Base-by-base conservation (phyloP, 2,888 invertebrate genomes). In the Tanaodytes sp. region DNA sequence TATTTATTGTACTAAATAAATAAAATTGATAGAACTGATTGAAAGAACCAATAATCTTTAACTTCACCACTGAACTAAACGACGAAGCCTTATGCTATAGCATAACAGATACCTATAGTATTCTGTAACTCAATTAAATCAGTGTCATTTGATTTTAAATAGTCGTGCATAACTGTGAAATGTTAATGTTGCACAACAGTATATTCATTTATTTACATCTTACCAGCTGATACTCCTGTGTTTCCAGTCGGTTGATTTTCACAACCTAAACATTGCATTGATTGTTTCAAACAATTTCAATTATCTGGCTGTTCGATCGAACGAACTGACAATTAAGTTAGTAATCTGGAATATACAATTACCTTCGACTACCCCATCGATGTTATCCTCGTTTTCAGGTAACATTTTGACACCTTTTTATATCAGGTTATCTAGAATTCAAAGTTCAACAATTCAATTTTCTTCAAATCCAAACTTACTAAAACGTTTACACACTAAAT, bases 331-430 rank as follows among this genome's bases (percentile, higher is more conserved):
- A n/a, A n/a, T n/a, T n/a, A n/a, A n/a, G n/a, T n/a, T n/a, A n/a
- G n/a, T n/a, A n/a, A n/a, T n/a, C n/a, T n/a, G n/a, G n/a, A n/a
- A 16, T 27, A 33, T 48, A n/a, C 2, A 39, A 76, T 69, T 76
- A 84, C 84, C 84, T 80, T 84, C 84, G 20, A 80, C 80, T 77
- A 82, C 82, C 46, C 76, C 77, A 72, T 79, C 77, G 72, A 79
- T 74, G 68, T 79, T 79, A 72, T 77, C 78, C 75, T 82, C 79
- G 54, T 72, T 77, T 76, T 82, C 79, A 73, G 79, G 79, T 76
- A 81, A 75, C 82, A 83, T 84, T 72, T 77, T 77, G 20, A 36
- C n/a, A n/a, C n/a, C n/a, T n/a, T n/a, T 49, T 58, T 31, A 23
- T 70, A 63, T 80, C 77, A 82, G 71, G 74, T 69, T 79, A 78